Base-by-base conservation (phyloP, 2,888 invertebrate species). In the Eueremaeus valkanovi region DNA sequence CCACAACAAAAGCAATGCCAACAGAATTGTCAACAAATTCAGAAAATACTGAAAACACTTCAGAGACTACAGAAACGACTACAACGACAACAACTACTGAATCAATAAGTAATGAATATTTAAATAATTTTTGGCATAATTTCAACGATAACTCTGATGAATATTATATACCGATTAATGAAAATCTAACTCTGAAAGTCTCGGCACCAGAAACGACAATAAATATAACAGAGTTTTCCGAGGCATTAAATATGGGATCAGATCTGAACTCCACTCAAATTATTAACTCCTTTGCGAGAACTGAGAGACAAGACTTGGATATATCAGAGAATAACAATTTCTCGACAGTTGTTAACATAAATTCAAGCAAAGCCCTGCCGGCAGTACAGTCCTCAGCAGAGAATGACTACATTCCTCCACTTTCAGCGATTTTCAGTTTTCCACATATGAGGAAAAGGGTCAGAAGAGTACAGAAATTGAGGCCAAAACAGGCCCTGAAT, bases 101-200 rank as follows among this genome's bases (percentile, higher is more conserved):
- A 18, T 33, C 18, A 18, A 18, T 21, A 66, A 36, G n/a, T n/a
- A 66, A 36, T 33, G 36, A 36, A 5, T 36, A 27, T 66, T 36
- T 36, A 16, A 36, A 66, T 31, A 33, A 33, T 5, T 66, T 36
- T 66, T 66, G 66, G 66, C 33, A 66, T 21, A 66, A 36, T 36
- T 66, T 36, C 36, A 66, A 66, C n/a, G 66, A 66, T 36, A 66
- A 66, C n/a, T 66, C 36, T n/a, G 66, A 58, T 29, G 58, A 58
- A 29, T 58, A 58, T 58, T 29, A 29, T 9, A 21, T 24, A 58
- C 8, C 29, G 3, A 29, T 29, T 6, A 11, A 13, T 27, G 31
- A 29, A 11, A 58, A 58, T 16, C 9, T 29, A 3, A 58, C 21
- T 49, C 49, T 11, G 16, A 5, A n/a, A 8, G 5, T 49, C 16